Evolutionary conservation across 92 coral and sea anemone genomes (phyloP), one percentile per base, ranked within the genome.

Genomic region (Pocillopora grandis): DNA sequence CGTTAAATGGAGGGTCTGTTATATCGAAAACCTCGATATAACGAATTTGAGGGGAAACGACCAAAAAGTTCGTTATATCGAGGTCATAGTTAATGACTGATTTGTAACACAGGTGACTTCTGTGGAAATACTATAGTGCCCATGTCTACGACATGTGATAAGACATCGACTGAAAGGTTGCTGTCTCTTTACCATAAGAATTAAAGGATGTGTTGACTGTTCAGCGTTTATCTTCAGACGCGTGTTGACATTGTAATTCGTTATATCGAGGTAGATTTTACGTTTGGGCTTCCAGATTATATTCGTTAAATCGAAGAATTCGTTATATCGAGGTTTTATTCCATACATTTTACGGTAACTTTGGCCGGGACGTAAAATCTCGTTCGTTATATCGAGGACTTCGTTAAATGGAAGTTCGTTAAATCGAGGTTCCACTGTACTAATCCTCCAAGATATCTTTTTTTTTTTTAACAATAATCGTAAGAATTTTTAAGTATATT

Each of bases 241-340:
- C 61, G 62, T 77, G 76, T 84, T 89, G 88, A 84, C 86, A 72
- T 64, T 80, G 83, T 77, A 84, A 75, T 85, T 89, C 76, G 92
- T 85, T 89, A 89, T 81, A 88, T 84, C 77, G 88, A 84, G 91
- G 85, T 88, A 83, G 63, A 83, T 88, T 84, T 84, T 84, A 88
- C 84, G 76, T 88, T 88, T 42, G 49, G 49, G 49, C 49, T 42
- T 42, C 49, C 49, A 4, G 49, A 42, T 42, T 42, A 42, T 42
- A 7, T 42, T 42, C 49, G 49, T 7, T 42, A 42, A 3, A 42
- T 42, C 49, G 49, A 42, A 42, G 49, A 42, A 42, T 42, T 42
- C 49, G 49, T 42, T 42, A 42, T 42, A 42, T 42, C 49, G 7
- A 78, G 88, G 86, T 81, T 78, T 79, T 62, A 81, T 42, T 42